phyloP scores from a whole-genome alignment of 2,797 vertebrate species.

The Catostomus latipinnis region DNA sequence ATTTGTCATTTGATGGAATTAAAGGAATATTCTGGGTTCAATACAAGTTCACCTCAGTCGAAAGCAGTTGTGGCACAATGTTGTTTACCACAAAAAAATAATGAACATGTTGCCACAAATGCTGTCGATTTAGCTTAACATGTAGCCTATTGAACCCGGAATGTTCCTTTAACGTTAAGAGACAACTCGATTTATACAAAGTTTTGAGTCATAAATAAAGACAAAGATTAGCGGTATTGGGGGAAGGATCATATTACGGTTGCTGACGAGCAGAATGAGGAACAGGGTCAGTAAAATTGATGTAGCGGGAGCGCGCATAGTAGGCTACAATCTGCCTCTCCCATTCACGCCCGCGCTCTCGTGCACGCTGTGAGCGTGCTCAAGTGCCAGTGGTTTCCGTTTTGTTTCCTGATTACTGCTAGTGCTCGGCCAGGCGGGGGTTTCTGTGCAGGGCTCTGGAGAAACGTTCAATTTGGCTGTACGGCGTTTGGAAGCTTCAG shows the following conservation, averaged over 20 bases:
- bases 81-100: too few relatives aligned
- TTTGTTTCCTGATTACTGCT: conserved; percentile 60
- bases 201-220: not conserved
- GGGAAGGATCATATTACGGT: not conserved
- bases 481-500: conserved; percentile 5
- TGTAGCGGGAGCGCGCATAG: conserved; percentile 34
- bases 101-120: too few relatives aligned
- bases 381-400: conserved; percentile 58
- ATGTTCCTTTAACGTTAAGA: too few relatives aligned
- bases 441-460: conserved; percentile 18
- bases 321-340: conserved; percentile 15
- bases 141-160: too few relatives aligned
- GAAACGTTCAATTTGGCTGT: conserved; percentile 33
- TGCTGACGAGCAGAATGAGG: not conserved
- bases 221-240: not conserved
- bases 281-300: not conserved
- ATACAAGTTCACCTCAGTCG: too few relatives aligned
- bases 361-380: conserved; percentile 39
- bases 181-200: too few relatives aligned
- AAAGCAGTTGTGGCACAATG: too few relatives aligned
- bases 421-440: conserved; percentile 35
- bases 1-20: too few relatives aligned
- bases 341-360: conserved; percentile 39
- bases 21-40: too few relatives aligned
- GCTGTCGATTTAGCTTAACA: too few relatives aligned